These are phyloP conservation scores for Armadillidium nasatum DNA, from an alignment of 1,140 invertebrate genomes.

Conservation along the genomic window DNA sequence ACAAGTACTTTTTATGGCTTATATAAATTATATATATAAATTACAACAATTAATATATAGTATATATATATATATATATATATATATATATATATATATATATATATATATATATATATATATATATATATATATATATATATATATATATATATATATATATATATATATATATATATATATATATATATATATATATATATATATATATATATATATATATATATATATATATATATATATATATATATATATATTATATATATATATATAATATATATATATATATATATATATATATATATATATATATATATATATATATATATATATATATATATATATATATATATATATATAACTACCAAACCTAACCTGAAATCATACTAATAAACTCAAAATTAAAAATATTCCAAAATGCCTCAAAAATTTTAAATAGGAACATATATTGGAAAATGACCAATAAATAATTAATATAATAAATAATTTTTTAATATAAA, in stretches of 20 bases:
- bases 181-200: background rate
- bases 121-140: background rate
- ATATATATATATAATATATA: conserved; percentile 18
- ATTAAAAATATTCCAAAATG: too few species aligned
- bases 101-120: background rate
- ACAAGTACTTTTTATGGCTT: too few species aligned
- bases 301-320: background rate
- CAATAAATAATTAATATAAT: too few species aligned
- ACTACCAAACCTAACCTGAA: too few species aligned
- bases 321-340: background rate
- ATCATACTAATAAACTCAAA: too few species aligned
- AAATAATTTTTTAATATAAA: too few species aligned
- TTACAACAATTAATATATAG: too few species aligned
- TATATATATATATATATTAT: background rate
- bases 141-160: background rate
- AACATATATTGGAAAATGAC: too few species aligned
- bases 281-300: conserved; percentile 15
- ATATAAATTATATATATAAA: too few species aligned
- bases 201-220: background rate
- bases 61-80: too few species aligned
- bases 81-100: conserved; percentile 5
- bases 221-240: conserved; percentile 20
- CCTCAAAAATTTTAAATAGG: too few species aligned
- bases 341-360: background rate
- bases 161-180: conserved; percentile 16